These are phyloP conservation scores for Anthopleura xanthogrammica DNA, from an alignment of 92 coral and sea anemone genomes.

Conservation along the genomic window DNA sequence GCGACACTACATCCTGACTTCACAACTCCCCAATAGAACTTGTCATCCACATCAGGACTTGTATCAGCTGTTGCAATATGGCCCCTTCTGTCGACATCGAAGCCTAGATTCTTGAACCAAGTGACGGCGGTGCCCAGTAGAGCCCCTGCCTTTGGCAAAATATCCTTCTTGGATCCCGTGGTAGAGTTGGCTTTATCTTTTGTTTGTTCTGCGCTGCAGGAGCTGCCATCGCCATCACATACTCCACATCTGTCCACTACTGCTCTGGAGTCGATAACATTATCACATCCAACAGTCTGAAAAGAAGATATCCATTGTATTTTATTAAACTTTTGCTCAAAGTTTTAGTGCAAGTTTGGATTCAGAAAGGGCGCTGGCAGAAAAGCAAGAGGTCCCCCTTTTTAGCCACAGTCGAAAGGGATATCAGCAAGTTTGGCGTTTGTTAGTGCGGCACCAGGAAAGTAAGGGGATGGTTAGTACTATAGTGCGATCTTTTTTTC, in stretches of 20 bases:
- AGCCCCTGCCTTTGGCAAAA: conserved; percentile 61
- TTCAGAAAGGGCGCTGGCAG: too few species aligned
- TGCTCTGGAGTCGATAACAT: conserved; percentile 86
- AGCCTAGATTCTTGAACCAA: conserved; percentile 80
- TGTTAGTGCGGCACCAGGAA: too few species aligned
- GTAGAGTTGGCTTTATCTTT: conserved; percentile 49
- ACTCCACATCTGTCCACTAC: conserved; percentile 95
- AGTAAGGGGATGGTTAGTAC: too few species aligned
- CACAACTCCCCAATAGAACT: conserved; percentile 93
- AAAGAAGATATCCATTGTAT: not conserved
- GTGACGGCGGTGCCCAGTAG: conserved; percentile 69
- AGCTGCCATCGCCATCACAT: conserved; percentile 95
- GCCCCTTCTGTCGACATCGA: conserved; percentile 79
- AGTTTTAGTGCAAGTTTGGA: too few species aligned
- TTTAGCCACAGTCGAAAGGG: too few species aligned
- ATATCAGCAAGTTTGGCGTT: too few species aligned
- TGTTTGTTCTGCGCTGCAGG: conserved; percentile 57
- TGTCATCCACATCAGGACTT: conserved; percentile 53
- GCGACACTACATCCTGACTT: conserved; percentile 92
- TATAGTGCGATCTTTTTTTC: too few species aligned
- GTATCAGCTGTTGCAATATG: conserved; percentile 75
- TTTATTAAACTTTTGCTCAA: not conserved
- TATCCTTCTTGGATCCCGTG: conserved; percentile 61
- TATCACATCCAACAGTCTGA: conserved; percentile 95
- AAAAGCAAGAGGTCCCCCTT: too few species aligned